Evolutionary conservation across 2,113 vertebrate species (phyloP).

Genomic region (Steatornis caripensis): DNA sequence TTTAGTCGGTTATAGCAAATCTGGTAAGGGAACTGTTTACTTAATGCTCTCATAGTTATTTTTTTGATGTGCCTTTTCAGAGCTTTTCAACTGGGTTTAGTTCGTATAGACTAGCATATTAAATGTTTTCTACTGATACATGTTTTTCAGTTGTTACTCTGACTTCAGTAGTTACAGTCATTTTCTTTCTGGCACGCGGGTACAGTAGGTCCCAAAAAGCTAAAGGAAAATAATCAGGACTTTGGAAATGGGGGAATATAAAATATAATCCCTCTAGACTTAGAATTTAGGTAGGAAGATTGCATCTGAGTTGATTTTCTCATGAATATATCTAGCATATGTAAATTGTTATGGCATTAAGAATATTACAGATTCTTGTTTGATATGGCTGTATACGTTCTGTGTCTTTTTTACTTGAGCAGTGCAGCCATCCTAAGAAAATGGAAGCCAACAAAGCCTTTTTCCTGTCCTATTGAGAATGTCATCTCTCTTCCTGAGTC

Average conservation of each 20-base stretch:
- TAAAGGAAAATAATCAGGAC: background rate
- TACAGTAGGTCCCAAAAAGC: background rate
- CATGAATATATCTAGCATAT: background rate
- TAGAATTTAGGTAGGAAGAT: background rate
- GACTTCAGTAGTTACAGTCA: background rate
- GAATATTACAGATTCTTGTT: background rate
- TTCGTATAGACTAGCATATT: background rate
- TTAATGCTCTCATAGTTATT: background rate
- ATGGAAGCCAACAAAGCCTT: background rate
- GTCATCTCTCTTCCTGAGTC: background rate
- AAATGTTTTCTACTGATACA: background rate
- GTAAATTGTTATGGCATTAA: background rate
- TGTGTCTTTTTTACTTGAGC: background rate
- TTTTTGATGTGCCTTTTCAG: constrained; percentile 8
- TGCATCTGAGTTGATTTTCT: background rate
- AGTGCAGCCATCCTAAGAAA: background rate
- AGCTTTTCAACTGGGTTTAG: background rate
- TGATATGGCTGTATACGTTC: background rate
- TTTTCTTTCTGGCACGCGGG: background rate
- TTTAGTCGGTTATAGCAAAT: background rate
- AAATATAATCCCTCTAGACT: background rate
- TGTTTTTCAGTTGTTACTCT: background rate
- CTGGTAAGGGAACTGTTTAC: constrained; percentile 27
- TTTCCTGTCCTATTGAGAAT: background rate
- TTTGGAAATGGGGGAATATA: background rate